Conservation (phyloP, 2,113 vertebrate species). For the Lepidothrix coronata region DNA sequence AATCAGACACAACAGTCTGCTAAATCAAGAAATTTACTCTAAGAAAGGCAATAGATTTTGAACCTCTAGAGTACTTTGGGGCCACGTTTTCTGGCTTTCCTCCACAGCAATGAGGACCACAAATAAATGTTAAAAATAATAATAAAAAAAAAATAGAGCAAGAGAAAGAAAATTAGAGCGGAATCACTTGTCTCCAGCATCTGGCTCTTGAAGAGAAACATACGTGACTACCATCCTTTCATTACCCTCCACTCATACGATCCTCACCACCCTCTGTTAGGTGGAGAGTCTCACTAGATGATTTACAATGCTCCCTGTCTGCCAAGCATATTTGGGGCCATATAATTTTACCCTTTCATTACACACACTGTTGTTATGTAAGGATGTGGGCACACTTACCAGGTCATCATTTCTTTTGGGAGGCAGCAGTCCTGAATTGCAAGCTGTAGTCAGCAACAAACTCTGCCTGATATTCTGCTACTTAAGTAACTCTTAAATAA, state of each 20-base stretch:
- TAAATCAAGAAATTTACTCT: background rate
- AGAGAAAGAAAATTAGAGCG: slow-evolving; percentile 23
- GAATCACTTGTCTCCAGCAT: slow-evolving; percentile 41
- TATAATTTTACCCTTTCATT: background rate
- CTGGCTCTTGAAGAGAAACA: slow-evolving; percentile 26
- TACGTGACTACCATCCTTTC: background rate
- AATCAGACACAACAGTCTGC: background rate
- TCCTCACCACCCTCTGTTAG: background rate
- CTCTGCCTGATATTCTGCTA: background rate
- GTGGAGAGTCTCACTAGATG: background rate
- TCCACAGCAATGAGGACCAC: background rate
- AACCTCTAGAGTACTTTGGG: background rate
- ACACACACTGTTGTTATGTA: background rate
- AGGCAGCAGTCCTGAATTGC: background rate
- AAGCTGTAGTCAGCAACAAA: slow-evolving; percentile 33
- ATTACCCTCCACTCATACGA: background rate
- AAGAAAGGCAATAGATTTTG: background rate
- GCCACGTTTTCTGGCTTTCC: background rate
- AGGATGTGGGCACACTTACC: background rate
- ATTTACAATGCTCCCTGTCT: background rate
- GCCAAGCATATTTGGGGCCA: background rate
- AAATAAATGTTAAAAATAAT: background rate
- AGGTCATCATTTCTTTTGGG: slow-evolving; percentile 22
- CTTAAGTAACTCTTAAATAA: slow-evolving; percentile 45
- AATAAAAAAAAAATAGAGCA: background rate